Evolutionary conservation across 2,797 vertebrate genomes (phyloP).

Genomic region (Pitangus sulphuratus): DNA sequence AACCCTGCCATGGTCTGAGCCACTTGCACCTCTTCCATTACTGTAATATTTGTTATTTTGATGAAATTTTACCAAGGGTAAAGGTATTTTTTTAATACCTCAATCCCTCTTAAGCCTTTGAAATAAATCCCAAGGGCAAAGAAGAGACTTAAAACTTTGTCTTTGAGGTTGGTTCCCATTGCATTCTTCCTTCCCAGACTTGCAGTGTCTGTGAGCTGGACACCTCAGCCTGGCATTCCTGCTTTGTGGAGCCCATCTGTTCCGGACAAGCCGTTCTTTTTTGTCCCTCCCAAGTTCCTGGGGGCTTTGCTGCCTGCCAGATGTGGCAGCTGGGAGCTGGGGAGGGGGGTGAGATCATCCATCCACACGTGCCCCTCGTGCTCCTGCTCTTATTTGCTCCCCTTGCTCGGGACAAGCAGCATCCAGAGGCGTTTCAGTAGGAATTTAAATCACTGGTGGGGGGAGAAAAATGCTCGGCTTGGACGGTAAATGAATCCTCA

Average conservation of each 20-base stretch:
- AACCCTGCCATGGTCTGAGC: neutral
- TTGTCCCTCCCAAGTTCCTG: neutral
- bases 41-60: neutral
- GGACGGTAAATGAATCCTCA: neutral
- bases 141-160: neutral
- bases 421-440: neutral
- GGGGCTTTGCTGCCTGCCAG: constrained; percentile 31
- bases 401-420: neutral
- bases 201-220: neutral
- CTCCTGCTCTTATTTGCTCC: neutral
- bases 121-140: neutral
- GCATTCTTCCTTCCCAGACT: neutral
- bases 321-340: constrained; percentile 43
- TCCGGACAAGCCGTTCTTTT: neutral
- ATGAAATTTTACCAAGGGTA: neutral
- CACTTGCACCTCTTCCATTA: neutral
- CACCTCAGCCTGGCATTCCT: fast-evolving
- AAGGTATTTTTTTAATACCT: too few species aligned
- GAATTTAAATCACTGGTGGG: neutral
- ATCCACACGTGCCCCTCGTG: neutral
- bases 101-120: neutral
- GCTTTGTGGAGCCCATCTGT: neutral
- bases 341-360: constrained; percentile 31
- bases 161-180: neutral
- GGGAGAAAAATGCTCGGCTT: neutral